Evolutionary conservation across 1,140 invertebrate species (phyloP), one percentile per base, ranked within the genome.

Genomic region (Diorhabda sublineata): DNA sequence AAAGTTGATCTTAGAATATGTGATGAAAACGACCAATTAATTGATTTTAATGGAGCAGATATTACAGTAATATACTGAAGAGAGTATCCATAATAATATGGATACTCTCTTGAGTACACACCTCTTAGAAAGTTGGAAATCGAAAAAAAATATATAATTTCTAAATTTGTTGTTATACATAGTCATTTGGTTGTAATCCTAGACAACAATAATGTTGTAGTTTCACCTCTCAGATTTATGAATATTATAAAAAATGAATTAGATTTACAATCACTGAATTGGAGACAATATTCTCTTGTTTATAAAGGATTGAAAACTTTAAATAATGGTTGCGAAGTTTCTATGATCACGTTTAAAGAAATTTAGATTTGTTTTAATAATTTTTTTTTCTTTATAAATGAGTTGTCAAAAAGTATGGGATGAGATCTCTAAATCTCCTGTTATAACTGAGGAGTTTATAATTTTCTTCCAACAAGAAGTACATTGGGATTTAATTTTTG

Each of bases 11-110:
- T 56, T 56, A 56, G 52, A 56, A n/a, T 56, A 7, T 56, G 52
- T 56, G n/a, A 56, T n/a, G 52, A 56, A 56, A 56, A 56, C n/a
- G 52, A 56, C 52, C 2, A 56, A 56, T 56, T 56, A n/a, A 56
- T 56, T 7, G 52, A 56, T 56, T 56, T 56, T 56, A 56, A 56
- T 56, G 52, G 52, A 7, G 52, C 52, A 7, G 52, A 56, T 56
- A 56, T 56, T 56, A 56, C 52, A 56, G n/a, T 56, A 7, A 56
- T 56, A 7, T n/a, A n/a, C n/a, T n/a, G n/a, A n/a, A n/a, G n/a
- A n/a, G n/a, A n/a, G n/a, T n/a, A n/a, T n/a, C n/a, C n/a, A n/a
- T n/a, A n/a, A n/a, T n/a, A n/a, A n/a, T n/a, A n/a, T n/a, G 26
- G 26, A 26, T 26, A 26, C 26, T 26, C 26, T 26, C 26, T 26